Conservation (phyloP, 2,888 invertebrate species). For the Hipparchia semele region DNA sequence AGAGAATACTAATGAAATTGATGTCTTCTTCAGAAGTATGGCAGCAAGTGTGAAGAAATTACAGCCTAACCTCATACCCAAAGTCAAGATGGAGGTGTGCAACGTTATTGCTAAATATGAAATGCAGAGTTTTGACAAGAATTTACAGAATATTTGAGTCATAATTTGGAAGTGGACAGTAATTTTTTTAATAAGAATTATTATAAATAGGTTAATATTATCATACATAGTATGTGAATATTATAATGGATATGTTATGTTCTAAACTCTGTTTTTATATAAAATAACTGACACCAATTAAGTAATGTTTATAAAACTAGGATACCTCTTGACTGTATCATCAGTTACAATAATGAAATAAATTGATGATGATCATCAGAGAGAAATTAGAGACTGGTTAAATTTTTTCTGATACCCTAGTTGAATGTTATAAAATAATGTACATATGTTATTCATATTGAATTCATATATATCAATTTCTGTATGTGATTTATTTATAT, state of each 20-base stretch:
- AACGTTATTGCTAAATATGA: slow-evolving; percentile 79
- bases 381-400: too few species aligned
- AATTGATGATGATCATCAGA: neutral
- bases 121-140: slow-evolving; percentile 77
- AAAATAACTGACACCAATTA: neutral
- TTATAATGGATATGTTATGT: neutral
- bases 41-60: slow-evolving; percentile 77
- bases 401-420: too few species aligned
- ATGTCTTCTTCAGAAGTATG: slow-evolving; percentile 78
- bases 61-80: slow-evolving; percentile 76
- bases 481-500: too few species aligned
- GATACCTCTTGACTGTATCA: neutral
- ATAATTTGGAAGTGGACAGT: neutral
- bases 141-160: slow-evolving; percentile 37
- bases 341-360: neutral
- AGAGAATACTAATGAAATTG: slow-evolving; percentile 77
- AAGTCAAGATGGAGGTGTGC: slow-evolving; percentile 80
- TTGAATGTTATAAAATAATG: too few species aligned
- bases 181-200: neutral
- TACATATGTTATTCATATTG: too few species aligned
- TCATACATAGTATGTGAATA: slow-evolving; percentile 32
- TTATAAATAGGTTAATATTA: neutral
- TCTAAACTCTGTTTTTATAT: slow-evolving; percentile 3
- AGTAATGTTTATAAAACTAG: neutral
- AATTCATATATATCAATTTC: too few species aligned